phyloP scores from a whole-genome alignment of 1,140 invertebrate genomes.

The Ridgeia piscesae region DNA sequence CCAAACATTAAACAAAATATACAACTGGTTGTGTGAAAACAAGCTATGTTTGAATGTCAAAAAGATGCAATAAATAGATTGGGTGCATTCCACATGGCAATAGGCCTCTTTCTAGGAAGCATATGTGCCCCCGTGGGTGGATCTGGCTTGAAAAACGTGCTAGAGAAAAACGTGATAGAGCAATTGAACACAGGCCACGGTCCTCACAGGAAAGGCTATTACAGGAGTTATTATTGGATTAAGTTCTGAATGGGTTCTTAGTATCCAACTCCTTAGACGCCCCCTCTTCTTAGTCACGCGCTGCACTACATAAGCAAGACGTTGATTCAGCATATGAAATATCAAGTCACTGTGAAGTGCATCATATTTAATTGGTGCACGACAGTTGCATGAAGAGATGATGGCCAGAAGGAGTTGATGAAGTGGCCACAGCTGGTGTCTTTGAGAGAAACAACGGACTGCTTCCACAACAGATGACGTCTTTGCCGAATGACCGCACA shows the following conservation, averaged over 20 bases:
- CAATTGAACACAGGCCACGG: slow-evolving; percentile 22
- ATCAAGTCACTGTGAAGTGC: not conserved
- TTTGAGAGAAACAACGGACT: no score
- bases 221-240: not conserved
- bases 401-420: slow-evolving; percentile 12
- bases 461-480: no score
- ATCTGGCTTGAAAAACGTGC: slow-evolving; percentile 26
- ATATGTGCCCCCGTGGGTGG: slow-evolving; percentile 7
- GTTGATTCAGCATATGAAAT: not conserved
- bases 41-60: no score
- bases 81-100: slow-evolving; percentile 16
- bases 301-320: no score
- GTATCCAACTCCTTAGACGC: not conserved
- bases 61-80: no score
- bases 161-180: slow-evolving; percentile 28
- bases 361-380: not conserved
- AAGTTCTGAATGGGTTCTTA: not conserved
- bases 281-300: not conserved
- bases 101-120: slow-evolving; percentile 28
- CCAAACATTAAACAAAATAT: no score
- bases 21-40: no score
- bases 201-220: slow-evolving; percentile 29
- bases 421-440: no score
- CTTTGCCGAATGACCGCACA: not conserved
- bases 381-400: not conserved